These are phyloP conservation scores for Crotophaga sulcirostris DNA, from an alignment of 2,113 vertebrate genomes.

Conservation along the genomic window DNA sequence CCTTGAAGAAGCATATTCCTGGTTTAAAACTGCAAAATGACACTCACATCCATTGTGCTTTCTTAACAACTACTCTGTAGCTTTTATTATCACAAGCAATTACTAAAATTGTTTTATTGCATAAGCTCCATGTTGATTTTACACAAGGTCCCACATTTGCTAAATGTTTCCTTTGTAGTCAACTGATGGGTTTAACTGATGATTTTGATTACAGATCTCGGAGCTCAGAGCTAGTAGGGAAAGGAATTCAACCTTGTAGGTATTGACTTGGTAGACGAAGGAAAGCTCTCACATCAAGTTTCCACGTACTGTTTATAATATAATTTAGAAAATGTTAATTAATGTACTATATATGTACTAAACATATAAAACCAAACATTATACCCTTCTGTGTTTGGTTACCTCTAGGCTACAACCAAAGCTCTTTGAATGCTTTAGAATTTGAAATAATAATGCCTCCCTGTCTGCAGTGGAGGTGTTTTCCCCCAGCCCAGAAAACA, in stretches of 20 bases:
- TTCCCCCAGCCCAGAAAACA: not conserved
- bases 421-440: conserved; percentile 13
- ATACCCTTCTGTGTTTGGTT: not conserved
- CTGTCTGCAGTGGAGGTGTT: not conserved
- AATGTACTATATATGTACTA: not conserved
- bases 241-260: not conserved
- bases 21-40: not conserved
- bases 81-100: not conserved
- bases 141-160: not conserved
- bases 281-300: not conserved
- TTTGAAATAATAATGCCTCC: conserved; percentile 27
- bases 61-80: not conserved
- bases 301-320: not conserved
- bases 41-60: not conserved
- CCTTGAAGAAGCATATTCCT: not conserved
- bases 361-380: not conserved
- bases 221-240: not conserved
- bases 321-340: not conserved
- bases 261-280: not conserved
- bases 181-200: not conserved
- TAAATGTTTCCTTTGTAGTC: not conserved
- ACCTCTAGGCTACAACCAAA: conserved; percentile 20
- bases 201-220: not conserved
- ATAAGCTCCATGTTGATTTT: not conserved
- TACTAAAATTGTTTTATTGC: not conserved